Evolutionary conservation across 2,797 vertebrate genomes (phyloP).

Genomic region (Furcifer pardalis): DNA sequence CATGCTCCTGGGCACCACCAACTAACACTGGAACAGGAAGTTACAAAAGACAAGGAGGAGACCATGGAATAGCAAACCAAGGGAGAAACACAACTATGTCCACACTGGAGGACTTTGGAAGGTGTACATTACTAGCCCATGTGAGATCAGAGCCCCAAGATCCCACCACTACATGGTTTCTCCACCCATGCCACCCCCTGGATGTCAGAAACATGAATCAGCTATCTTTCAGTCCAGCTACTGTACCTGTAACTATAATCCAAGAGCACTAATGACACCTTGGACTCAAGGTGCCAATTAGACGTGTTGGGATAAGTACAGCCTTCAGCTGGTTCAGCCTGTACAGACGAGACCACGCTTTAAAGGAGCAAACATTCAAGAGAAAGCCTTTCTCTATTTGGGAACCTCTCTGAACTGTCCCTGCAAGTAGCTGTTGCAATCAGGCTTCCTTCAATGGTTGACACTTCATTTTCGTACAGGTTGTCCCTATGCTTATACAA

Average conservation of each 20-base stretch:
- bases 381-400: slow-evolving; percentile 8
- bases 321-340: slow-evolving; percentile 64
- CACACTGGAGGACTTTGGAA: neutral
- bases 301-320: slow-evolving; percentile 76
- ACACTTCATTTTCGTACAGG: neutral
- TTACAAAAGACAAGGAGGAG: neutral
- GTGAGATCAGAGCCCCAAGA: neutral
- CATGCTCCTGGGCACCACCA: slow-evolving; percentile 63
- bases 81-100: neutral
- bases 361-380: neutral
- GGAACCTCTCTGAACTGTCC: slow-evolving; percentile 5
- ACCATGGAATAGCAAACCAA: neutral
- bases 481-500: slow-evolving; percentile 25
- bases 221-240: slow-evolving; percentile 60
- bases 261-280: slow-evolving; percentile 74
- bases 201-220: slow-evolving; percentile 67
- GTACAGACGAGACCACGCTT: slow-evolving; percentile 26
- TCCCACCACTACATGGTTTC: neutral
- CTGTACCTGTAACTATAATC: slow-evolving; percentile 63
- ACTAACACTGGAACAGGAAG: slow-evolving; percentile 33
- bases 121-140: neutral
- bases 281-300: slow-evolving; percentile 77
- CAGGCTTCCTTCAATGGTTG: neutral
- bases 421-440: neutral
- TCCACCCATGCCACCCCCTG: slow-evolving; percentile 18